Conservation (phyloP, 2,888 invertebrate genomes). For the Acleris literana region DNA sequence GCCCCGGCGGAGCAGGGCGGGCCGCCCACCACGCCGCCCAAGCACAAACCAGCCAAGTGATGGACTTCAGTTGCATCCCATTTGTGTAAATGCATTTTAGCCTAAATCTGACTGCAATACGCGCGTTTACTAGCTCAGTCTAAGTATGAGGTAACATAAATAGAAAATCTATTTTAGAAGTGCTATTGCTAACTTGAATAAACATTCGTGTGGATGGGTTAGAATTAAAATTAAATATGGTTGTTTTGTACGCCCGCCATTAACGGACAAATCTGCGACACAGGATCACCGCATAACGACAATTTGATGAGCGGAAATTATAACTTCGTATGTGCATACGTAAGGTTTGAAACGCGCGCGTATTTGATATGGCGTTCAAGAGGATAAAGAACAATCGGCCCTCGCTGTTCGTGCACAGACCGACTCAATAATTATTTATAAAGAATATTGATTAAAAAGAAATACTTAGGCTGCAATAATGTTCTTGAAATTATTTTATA, state of each 20-base stretch:
- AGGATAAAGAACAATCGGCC: too few relatives aligned
- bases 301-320: too few relatives aligned
- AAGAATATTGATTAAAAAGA: neutral
- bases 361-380: too few relatives aligned
- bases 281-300: too few relatives aligned
- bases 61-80: conserved; percentile 40
- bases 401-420: too few relatives aligned
- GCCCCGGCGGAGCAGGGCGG: conserved; percentile 78
- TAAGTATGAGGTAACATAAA: neutral
- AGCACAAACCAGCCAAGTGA: conserved; percentile 78
- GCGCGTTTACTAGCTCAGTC: neutral
- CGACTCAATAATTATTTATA: neutral
- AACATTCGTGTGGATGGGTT: too few relatives aligned
- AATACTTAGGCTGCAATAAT: neutral
- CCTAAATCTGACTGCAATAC: conserved; percentile 5
- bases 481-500: neutral
- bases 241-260: neutral
- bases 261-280: too few relatives aligned
- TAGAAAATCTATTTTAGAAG: neutral
- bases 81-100: conserved; percentile 15
- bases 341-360: too few relatives aligned
- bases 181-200: conserved; percentile 3
- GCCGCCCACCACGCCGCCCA: conserved; percentile 78
- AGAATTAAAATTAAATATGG: neutral
- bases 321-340: too few relatives aligned